Evolutionary conservation across 1,140 invertebrate species (phyloP).

Genomic region (Drosophila erecta): DNA sequence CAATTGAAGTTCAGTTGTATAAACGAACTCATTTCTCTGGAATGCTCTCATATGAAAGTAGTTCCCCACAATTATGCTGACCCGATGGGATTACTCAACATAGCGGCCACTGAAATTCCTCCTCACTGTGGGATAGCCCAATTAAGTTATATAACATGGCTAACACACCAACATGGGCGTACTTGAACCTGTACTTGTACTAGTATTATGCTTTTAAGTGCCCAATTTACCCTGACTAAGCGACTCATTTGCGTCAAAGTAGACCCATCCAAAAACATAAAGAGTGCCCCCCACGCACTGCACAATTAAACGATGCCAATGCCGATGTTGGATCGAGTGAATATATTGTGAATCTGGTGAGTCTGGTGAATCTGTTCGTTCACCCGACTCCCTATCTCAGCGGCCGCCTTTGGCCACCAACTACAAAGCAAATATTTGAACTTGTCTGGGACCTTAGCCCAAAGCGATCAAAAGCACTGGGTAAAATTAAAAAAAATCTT

Average conservation of each 20-base stretch:
- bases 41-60: not conserved
- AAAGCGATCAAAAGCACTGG: conserved; percentile 63
- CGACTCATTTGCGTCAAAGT: conserved; percentile 77
- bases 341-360: conserved; percentile 1
- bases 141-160: conserved; percentile 50
- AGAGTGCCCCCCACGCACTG: conserved; percentile 40
- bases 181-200: conserved; percentile 42
- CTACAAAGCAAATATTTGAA: conserved; percentile 79
- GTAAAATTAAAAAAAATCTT: conserved; percentile 17
- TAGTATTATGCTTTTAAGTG: conserved; percentile 38
- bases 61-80: not conserved
- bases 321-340: conserved; percentile 15
- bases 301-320: conserved; percentile 61
- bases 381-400: conserved; percentile 34
- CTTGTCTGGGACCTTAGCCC: conserved; percentile 70
- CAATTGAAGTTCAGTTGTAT: too few species aligned
- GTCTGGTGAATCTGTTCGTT: conserved; percentile 16
- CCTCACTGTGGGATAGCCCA: conserved; percentile 16
- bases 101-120: conserved; percentile 13
- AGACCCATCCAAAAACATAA: conserved; percentile 40
- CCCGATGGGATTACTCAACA: conserved; percentile 7
- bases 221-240: conserved; percentile 72
- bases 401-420: conserved; percentile 53
- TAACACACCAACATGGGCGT: conserved; percentile 1
- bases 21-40: not conserved